Base-by-base conservation (phyloP, 2,113 vertebrate genomes). In the Pelusios castaneus region DNA sequence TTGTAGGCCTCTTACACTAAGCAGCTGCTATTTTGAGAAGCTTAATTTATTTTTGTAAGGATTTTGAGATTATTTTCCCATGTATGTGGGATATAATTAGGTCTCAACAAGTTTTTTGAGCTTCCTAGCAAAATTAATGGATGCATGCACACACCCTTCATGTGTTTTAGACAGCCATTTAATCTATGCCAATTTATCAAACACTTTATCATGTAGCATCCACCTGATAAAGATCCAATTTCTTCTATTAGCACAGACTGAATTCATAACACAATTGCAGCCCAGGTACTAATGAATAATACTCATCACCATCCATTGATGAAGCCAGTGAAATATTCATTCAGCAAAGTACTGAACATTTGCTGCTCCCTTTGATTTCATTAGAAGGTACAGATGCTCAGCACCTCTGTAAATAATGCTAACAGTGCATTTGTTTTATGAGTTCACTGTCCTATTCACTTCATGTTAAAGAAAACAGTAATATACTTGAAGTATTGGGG, bases 281-380 rank as follows among this genome's bases (percentile, higher is more conserved):
- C 5, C 0, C 0, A n/a, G 52, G 86, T 67, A 21, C 9, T 58
- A 41, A 3, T 0, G 2, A 75, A 43, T 92, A 60, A 75, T 9
- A 27, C 47, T 11, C 38, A 51, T 19, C 54, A 84, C 79, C 56
- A 81, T 58, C 25, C 47, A 55, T 34, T 60, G 58, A 29, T 60
- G 55, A 86, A 41, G 4, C 2, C 3, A 29, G n/a, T 3, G 2
- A 89, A 93, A 82, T 25, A 25, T 17, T 49, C 56, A 29, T 9
- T 76, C 51, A 8, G 3, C 19, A 3, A 85, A 31, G 10, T 14
- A 21, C 17, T 85, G 38, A 75, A 3, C 29, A 29, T 5, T 13
- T 8, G 29, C 19, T 43, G 19, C 31, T 22, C n/a, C 12, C 12
- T 76, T 45, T 75, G 4, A 29, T 75, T 85, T 52, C 31, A 43